phyloP scores from a whole-genome alignment of 2,888 invertebrate species.

The Cheilosia scutellata region DNA sequence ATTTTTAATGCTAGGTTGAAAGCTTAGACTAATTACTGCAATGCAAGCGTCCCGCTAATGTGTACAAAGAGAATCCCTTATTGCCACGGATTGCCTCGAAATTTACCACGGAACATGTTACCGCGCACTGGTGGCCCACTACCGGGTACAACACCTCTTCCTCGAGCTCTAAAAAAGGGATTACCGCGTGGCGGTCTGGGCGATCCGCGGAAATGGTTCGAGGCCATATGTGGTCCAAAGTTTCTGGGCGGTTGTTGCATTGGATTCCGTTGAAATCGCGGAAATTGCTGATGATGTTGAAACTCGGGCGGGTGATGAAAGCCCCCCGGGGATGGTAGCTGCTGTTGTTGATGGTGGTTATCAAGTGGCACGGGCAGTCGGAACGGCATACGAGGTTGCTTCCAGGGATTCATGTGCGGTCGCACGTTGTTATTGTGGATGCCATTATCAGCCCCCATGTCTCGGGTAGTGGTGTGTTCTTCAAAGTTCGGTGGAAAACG shows the following conservation, averaged over 20 bases:
- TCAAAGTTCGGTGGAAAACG: constrained; percentile 52
- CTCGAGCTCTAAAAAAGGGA: constrained; percentile 62
- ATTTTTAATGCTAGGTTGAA: constrained; percentile 28
- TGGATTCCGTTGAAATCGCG: constrained; percentile 65
- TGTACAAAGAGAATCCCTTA: constrained; percentile 18
- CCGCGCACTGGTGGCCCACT: constrained; percentile 77
- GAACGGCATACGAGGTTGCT: constrained; percentile 63
- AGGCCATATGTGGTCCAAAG: constrained; percentile 62
- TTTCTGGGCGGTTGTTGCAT: constrained; percentile 70
- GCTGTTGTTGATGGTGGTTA: constrained; percentile 42
- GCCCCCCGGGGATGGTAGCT: constrained; percentile 16
- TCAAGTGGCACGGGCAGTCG: constrained; percentile 63
- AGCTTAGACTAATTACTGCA: constrained; percentile 55
- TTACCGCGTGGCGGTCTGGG: constrained; percentile 61
- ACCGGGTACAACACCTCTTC: constrained; percentile 77
- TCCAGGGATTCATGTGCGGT: constrained; percentile 66
- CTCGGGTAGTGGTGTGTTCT: constrained; percentile 5
- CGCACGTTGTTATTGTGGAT: constrained; percentile 56
- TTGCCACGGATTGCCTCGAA: constrained; percentile 80
- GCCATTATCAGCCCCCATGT: constrained; percentile 18
- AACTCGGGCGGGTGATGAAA: constrained; percentile 56
- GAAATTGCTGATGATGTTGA: constrained; percentile 60
- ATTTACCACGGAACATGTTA: constrained; percentile 80
- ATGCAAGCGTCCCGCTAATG: constrained; percentile 11
- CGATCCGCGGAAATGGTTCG: constrained; percentile 67